Evolutionary conservation across 2,888 invertebrate genomes (phyloP).

Genomic region (Drosophila hawaiiensis): DNA sequence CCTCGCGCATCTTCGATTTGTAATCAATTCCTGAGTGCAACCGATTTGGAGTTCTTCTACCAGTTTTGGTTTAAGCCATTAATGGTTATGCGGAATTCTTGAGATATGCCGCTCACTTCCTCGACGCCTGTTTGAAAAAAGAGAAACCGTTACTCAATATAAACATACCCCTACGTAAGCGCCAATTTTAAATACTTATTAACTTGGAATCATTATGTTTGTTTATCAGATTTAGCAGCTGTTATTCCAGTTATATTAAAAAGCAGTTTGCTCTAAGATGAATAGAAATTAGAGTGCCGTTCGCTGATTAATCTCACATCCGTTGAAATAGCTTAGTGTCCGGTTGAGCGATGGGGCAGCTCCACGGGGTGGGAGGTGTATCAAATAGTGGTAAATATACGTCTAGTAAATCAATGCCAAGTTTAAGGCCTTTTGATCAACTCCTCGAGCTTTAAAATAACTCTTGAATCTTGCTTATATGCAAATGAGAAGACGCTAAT

Average conservation of each 20-base stretch:
- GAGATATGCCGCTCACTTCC: slow-evolving; percentile 50
- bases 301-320: slow-evolving; percentile 53
- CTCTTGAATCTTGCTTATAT: slow-evolving; percentile 39
- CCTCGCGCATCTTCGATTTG: slow-evolving; percentile 34
- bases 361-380: neutral
- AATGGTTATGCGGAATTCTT: slow-evolving; percentile 59
- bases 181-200: neutral
- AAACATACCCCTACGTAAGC: slow-evolving; percentile 1
- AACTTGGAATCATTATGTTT: slow-evolving; percentile 4
- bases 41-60: slow-evolving; percentile 30
- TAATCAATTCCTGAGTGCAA: slow-evolving; percentile 25
- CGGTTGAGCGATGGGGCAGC: slow-evolving; percentile 16
- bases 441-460: slow-evolving; percentile 30
- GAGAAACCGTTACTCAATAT: neutral
- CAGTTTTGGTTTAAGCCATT: slow-evolving; percentile 10
- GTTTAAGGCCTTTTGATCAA: slow-evolving; percentile 62
- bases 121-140: slow-evolving; percentile 30
- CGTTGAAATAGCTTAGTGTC: slow-evolving; percentile 30
- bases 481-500: slow-evolving; percentile 48
- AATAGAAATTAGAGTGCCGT: slow-evolving; percentile 57
- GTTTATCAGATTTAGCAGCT: slow-evolving; percentile 23
- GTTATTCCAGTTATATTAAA: slow-evolving; percentile 51
- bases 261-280: slow-evolving; percentile 57
- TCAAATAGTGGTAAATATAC: slow-evolving; percentile 6
- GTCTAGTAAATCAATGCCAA: slow-evolving; percentile 65